Percentiles rank a stretch among this genome's conserved stretches.
Conservation (phyloP, 1,140 invertebrate genomes). For the Calephelis nemesis region DNA sequence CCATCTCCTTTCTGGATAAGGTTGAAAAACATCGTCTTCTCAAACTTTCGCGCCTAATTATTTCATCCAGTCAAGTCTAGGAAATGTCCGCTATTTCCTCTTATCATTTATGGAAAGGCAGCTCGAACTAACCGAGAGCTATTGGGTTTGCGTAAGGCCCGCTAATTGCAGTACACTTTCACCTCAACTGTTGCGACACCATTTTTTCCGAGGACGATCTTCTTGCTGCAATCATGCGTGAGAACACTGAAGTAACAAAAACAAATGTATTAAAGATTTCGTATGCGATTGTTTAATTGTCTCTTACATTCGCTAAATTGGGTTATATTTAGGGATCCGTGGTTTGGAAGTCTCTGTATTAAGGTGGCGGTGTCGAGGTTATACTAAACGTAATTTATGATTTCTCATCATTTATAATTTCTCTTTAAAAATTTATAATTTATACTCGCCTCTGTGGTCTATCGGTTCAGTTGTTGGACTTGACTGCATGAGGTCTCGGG, state of each 20-base stretch:
- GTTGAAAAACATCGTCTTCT: too few species aligned
- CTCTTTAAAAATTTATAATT: too few species aligned
- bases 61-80: background rate
- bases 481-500: too few species aligned
- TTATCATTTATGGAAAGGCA: constrained; percentile 14
- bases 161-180: constrained; percentile 16
- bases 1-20: too few species aligned
- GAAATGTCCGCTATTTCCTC: constrained; percentile 6
- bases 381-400: too few species aligned
- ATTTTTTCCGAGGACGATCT: constrained; percentile 18
- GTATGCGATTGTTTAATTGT: constrained; percentile 13
- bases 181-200: constrained; percentile 8
- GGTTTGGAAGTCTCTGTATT: too few species aligned
- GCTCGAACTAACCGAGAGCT: background rate
- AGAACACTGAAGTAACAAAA: constrained; percentile 5
- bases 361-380: too few species aligned
- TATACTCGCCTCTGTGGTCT: too few species aligned
- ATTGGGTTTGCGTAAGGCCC: constrained; percentile 8
- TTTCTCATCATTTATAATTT: too few species aligned
- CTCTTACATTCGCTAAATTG: constrained; percentile 5
- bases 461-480: too few species aligned
- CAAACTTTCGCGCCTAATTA: too few species aligned
- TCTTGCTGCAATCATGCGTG: constrained; percentile 6
- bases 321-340: background rate
- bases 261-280: constrained; percentile 19